Evolutionary conservation across 2,888 invertebrate species (phyloP).

Genomic region (Bombyx huttoni): DNA sequence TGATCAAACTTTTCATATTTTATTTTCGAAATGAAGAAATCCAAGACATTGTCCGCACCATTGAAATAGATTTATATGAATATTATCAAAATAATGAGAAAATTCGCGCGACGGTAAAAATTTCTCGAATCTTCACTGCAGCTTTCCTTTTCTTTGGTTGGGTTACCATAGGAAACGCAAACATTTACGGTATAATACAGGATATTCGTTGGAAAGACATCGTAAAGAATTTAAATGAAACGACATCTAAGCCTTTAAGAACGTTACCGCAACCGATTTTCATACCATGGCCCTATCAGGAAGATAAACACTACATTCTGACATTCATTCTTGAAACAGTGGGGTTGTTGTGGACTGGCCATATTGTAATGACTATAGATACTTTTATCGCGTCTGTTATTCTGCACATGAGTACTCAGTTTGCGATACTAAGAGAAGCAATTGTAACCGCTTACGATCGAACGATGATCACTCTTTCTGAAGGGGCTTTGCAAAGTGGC

Average conservation of each 20-base stretch:
- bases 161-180: slow-evolving; percentile 54
- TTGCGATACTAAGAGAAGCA: slow-evolving; percentile 46
- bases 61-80: slow-evolving; percentile 43
- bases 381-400: slow-evolving; percentile 59
- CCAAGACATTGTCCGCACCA: slow-evolving; percentile 45
- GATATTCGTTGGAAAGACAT: slow-evolving; percentile 48
- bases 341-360: slow-evolving; percentile 60
- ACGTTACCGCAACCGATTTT: slow-evolving; percentile 56
- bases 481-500: slow-evolving; percentile 13
- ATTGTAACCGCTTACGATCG: slow-evolving; percentile 46
- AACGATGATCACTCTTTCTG: slow-evolving; percentile 29
- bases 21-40: slow-evolving; percentile 51
- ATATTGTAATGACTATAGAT: slow-evolving; percentile 60
- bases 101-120: slow-evolving; percentile 35
- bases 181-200: slow-evolving; percentile 46
- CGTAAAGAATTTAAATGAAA: slow-evolving; percentile 32
- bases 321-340: slow-evolving; percentile 51
- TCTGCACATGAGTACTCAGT: slow-evolving; percentile 58
- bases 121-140: slow-evolving; percentile 39
- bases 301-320: slow-evolving; percentile 36
- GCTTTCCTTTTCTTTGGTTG: slow-evolving; percentile 57
- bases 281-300: slow-evolving; percentile 60
- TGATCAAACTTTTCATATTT: slow-evolving; percentile 55
- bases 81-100: slow-evolving; percentile 47
- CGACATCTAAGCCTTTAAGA: slow-evolving; percentile 29